Conservation (phyloP, 2,888 invertebrate genomes). For the Acanthacorydalis orientalis region DNA sequence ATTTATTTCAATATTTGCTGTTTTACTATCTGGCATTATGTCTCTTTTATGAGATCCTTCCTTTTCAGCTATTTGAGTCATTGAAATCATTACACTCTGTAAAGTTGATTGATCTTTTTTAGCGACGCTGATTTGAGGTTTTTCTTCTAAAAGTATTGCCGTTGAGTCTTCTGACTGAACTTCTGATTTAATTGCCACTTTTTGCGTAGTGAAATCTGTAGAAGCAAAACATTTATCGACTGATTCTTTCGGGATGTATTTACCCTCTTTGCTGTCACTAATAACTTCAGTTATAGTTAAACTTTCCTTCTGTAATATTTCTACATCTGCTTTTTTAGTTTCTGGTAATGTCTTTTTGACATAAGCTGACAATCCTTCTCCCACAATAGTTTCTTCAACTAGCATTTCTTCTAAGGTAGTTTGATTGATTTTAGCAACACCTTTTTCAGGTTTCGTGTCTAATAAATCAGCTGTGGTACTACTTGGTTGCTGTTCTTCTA, state of each 20-base stretch:
- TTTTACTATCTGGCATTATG: conserved; percentile 19
- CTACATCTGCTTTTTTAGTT: conserved; percentile 25
- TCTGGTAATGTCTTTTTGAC: conserved; percentile 22
- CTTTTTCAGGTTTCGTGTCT: conserved; percentile 21
- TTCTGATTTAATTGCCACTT: conserved; percentile 30
- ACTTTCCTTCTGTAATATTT: conserved; percentile 26
- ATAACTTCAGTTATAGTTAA: conserved; percentile 31
- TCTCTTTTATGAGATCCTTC: conserved; percentile 24
- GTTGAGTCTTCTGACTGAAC: conserved; percentile 27
- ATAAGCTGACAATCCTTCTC: conserved; percentile 34
- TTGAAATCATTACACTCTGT: conserved; percentile 35
- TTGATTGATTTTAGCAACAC: conserved; percentile 26
- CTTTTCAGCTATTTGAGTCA: conserved; percentile 31
- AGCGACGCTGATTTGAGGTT: conserved; percentile 28
- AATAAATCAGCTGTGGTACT: conserved; percentile 20
- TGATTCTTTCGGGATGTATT: conserved; percentile 21
- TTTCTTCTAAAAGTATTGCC: conserved; percentile 15
- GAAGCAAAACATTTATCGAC: conserved; percentile 26
- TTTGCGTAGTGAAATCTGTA: conserved; percentile 27
- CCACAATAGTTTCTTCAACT: conserved; percentile 29
- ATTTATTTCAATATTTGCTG: conserved; percentile 20
- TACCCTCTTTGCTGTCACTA: conserved; percentile 30
- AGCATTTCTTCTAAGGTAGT: conserved; percentile 29
- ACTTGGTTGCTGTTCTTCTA: conserved; percentile 26
- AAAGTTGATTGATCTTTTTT: conserved; percentile 28